Percentiles rank a stretch among this genome's conserved stretches.
Evolutionary conservation across 37 sponge, comb jelly and placozoan species (phyloP).

Genomic region (Cladorhizidae sp.): DNA sequence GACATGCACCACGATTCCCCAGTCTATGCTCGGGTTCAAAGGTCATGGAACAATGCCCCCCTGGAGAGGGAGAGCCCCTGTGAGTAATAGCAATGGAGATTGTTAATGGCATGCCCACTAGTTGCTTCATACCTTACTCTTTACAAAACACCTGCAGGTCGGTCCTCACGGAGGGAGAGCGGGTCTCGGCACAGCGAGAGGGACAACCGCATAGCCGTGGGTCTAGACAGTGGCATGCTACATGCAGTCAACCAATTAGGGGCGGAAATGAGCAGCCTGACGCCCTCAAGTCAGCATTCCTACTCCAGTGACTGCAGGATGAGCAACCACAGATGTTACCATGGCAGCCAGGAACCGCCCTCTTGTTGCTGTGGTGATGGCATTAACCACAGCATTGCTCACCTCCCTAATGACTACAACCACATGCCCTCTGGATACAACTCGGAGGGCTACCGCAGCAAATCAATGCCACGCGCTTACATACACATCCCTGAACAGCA

Average conservation of each 20-base stretch:
- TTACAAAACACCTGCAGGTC: not conserved
- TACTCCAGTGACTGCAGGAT: not conserved
- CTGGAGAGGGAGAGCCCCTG: too few relatives aligned
- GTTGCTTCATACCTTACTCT: too few relatives aligned
- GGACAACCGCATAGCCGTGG: conserved; percentile 5
- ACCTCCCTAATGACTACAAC: not conserved
- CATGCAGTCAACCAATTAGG: not conserved
- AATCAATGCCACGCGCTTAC: not conserved
- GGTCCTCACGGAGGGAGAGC: not conserved
- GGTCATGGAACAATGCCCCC: too few relatives aligned
- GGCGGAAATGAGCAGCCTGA: not conserved
- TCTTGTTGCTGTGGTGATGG: not conserved
- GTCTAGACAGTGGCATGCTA: conserved; percentile 5
- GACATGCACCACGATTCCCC: too few relatives aligned
- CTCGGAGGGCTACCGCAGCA: not conserved
- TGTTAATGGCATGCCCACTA: too few relatives aligned
- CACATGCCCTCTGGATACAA: not conserved
- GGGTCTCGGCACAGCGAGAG: not conserved
- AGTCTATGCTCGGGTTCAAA: too few relatives aligned
- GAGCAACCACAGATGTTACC: not conserved
- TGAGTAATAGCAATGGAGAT: too few relatives aligned
- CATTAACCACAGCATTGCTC: not conserved
- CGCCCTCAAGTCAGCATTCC: not conserved
- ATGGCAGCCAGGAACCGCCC: not conserved
- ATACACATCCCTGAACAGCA: not conserved